Base-by-base conservation (phyloP, 1,140 invertebrate species). In the Archivesica marissinica region DNA sequence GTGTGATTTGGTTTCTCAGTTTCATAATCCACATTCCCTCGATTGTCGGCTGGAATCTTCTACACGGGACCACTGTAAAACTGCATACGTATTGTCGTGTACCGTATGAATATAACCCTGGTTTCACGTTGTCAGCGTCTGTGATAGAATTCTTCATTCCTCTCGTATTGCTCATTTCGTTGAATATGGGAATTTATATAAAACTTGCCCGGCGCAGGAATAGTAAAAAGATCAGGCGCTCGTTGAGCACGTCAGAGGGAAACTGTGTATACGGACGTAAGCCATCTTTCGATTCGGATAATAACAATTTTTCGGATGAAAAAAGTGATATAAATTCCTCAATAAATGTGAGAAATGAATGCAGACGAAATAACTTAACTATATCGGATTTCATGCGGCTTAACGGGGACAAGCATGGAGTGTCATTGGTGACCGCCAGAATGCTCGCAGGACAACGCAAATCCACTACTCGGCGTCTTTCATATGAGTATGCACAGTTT, bases 181-280 rank as follows among this genome's bases (percentile, higher is more conserved):
- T 92, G 2, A 92, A 92, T 50, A 79, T 87, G 84, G 90, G 90
- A 15, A 88, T 92, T n/a, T 92, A 90, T 70, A 84, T 91, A n/a
- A 89, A 89, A 68, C 89, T 92, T 47, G 77, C 81, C 28, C 86
- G 85, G 20, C 52, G 89, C 39, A 66, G 91, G 15, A 91, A 92
- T 68, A 89, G 80, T 33, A 90, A 89, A 44, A 89, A 91, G 64
- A 87, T 92, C 39, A 77, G 91, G 44, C 87, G 91, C 11, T 92
- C 91, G 17, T 50, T 92, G 30, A 91, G 91, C 64, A 88, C 85
- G 59, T 88, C 86, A 17, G 89, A 88, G 59, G 84, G 86, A 52
- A 82, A 86, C 17, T 80, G 86, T 9, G 76, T 88, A 38, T 82
- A 79, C 28, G 87, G 75, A 38, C 82, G 87, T 35, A 92, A 89